Conservation (phyloP, 2,797 vertebrate species). For the Nyctibius grandis region DNA sequence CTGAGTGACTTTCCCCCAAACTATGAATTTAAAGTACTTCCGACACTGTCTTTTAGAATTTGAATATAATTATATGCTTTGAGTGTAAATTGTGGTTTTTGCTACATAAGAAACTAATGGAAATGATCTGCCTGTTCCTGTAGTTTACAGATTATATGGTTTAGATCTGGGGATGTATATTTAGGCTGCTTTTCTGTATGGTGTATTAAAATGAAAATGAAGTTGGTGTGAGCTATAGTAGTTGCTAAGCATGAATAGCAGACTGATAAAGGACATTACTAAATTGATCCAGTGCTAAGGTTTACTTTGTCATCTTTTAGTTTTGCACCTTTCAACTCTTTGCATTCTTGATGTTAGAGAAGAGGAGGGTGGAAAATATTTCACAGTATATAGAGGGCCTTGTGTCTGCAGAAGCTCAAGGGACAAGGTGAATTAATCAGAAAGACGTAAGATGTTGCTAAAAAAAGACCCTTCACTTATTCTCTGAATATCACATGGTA, state of each 20-base stretch:
- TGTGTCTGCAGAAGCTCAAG: not conserved
- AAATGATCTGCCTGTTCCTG: constrained; percentile 70
- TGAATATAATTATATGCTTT: constrained; percentile 76
- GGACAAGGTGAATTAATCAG: not conserved
- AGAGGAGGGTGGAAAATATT: not conserved
- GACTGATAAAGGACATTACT: constrained; percentile 45
- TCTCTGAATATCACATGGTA: not conserved
- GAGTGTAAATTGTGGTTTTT: constrained; percentile 70
- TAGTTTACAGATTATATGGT: constrained; percentile 71
- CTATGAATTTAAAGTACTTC: constrained; percentile 74
- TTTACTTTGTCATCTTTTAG: constrained; percentile 59
- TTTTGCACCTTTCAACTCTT: constrained; percentile 46
- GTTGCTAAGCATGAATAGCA: constrained; percentile 48
- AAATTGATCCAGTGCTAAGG: constrained; percentile 5
- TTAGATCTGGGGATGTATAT: constrained; percentile 62
- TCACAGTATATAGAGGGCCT: not conserved
- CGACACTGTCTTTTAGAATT: constrained; percentile 67
- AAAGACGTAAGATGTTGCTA: not conserved
- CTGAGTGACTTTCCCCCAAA: constrained; percentile 59
- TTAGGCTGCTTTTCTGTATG: constrained; percentile 64
- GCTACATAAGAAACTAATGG: constrained; percentile 70
- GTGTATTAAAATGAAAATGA: constrained; percentile 70
- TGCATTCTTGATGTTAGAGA: constrained; percentile 1
- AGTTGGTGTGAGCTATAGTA: constrained; percentile 44
- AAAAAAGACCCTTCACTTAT: not conserved